These are phyloP conservation scores for Caradrina kadenii DNA, from an alignment of 2,888 invertebrate genomes.

Conservation along the genomic window DNA sequence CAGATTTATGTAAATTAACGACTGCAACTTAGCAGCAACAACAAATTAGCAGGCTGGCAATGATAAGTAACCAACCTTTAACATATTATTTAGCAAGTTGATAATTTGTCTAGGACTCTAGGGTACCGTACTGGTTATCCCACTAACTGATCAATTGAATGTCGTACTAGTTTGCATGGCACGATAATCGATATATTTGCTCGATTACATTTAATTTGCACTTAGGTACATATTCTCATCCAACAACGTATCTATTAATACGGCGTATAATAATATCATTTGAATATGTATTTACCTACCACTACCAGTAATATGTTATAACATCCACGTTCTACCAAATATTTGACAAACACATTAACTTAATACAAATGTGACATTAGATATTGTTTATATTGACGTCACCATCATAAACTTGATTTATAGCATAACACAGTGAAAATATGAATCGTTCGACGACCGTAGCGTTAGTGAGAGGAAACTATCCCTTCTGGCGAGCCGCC, in stretches of 20 bases:
- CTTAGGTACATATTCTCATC: neutral
- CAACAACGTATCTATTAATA: neutral
- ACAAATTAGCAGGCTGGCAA: constrained; percentile 15
- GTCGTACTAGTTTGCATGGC: neutral
- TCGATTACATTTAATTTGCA: constrained; percentile 1
- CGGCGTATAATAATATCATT: constrained; percentile 8
- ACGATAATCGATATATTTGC: constrained; percentile 31
- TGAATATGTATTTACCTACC: constrained; percentile 24
- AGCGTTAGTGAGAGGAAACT: constrained; percentile 76
- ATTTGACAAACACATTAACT: constrained; percentile 52
- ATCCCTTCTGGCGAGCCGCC: constrained; percentile 78
- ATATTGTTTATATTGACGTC: constrained; percentile 61
- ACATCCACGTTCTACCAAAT: constrained; percentile 38
- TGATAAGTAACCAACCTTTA: constrained; percentile 27
- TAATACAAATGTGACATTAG: constrained; percentile 58
- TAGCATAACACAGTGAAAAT: constrained; percentile 61
- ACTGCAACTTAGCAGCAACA: constrained; percentile 5
- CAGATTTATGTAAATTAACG: constrained; percentile 13
- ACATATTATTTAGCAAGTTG: constrained; percentile 34
- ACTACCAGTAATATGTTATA: constrained; percentile 22
- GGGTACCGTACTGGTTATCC: constrained; percentile 29
- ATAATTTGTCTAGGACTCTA: constrained; percentile 33
- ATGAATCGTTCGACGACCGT: constrained; percentile 67
- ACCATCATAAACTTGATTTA: constrained; percentile 64
- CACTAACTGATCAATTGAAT: constrained; percentile 7